A percentile compares a stretch with the other conserved stretches of the same genome.
Conservation (phyloP, 1,140 invertebrate species). For the Philotrypesis tridentata region DNA sequence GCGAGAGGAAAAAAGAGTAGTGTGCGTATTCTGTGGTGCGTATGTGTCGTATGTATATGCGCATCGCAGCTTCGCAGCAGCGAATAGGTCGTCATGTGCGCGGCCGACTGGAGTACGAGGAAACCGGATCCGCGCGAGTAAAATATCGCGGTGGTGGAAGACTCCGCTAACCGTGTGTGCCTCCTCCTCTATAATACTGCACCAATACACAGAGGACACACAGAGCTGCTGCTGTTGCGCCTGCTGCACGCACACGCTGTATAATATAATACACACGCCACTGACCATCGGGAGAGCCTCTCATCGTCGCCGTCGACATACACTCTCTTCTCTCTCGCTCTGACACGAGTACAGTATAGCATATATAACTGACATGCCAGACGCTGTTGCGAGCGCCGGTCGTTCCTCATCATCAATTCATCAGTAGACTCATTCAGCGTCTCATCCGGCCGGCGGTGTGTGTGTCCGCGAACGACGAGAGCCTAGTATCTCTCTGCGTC, state of each 20-base stretch:
- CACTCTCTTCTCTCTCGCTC: too few species aligned
- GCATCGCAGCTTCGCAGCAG: too few species aligned
- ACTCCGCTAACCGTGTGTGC: too few species aligned
- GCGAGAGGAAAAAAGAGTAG: background rate
- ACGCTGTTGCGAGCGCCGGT: background rate
- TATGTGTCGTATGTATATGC: background rate
- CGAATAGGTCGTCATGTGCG: background rate
- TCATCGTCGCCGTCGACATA: too few species aligned
- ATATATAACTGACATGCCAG: background rate
- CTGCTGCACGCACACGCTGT: background rate
- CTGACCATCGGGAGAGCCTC: background rate
- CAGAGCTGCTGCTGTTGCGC: too few species aligned
- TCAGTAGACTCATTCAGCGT: background rate
- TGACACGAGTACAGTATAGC: background rate
- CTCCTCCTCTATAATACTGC: too few species aligned
- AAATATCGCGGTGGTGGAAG: background rate
- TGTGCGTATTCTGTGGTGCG: too few species aligned
- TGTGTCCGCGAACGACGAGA: too few species aligned
- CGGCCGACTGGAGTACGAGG: background rate
- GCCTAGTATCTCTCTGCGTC: background rate
- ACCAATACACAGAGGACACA: too few species aligned
- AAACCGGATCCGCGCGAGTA: background rate
- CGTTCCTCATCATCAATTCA: background rate
- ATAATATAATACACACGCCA: background rate
- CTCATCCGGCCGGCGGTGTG: background rate